A percentile compares a stretch with the other conserved stretches of the same genome.
Evolutionary conservation across 2,888 invertebrate genomes (phyloP).

Genomic region (Antheraea yamamai): DNA sequence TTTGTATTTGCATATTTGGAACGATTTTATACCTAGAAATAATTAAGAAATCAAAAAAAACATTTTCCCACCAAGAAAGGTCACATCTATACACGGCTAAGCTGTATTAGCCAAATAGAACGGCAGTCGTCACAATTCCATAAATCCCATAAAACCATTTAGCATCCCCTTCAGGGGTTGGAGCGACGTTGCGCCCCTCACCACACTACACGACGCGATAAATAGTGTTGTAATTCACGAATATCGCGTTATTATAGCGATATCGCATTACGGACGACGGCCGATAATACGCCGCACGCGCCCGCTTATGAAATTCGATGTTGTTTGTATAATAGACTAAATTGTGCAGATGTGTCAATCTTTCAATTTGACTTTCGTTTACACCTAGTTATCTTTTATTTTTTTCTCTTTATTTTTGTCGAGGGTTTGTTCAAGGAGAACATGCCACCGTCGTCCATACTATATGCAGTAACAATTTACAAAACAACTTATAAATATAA

Average conservation of each 20-base stretch:
- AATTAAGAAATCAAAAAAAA: conserved; percentile 1
- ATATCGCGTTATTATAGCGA: conserved; percentile 55
- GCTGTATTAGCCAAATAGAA: conserved; percentile 35
- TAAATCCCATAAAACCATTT: conserved; percentile 67
- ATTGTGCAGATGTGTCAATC: not conserved
- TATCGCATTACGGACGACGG: conserved; percentile 53
- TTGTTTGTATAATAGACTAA: conserved; percentile 30
- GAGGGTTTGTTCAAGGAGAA: no score
- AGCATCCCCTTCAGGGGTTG: conserved; percentile 42
- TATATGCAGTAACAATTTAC: no score
- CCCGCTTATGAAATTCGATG: conserved; percentile 70
- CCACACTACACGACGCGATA: conserved; percentile 66
- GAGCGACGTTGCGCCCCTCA: conserved; percentile 44
- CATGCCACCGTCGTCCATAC: no score
- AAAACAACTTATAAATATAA: no score
- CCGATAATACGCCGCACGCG: conserved; percentile 78
- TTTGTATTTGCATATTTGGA: no score
- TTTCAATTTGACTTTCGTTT: not conserved
- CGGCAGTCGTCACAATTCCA: conserved; percentile 48
- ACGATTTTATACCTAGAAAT: no score
- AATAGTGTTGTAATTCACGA: conserved; percentile 75
- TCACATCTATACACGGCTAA: conserved; percentile 43
- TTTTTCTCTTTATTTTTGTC: no score
- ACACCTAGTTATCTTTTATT: not conserved
- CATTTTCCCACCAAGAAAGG: conserved; percentile 30